Base-by-base conservation (phyloP, 2,888 invertebrate genomes). In the Pachymerium ferrugineum region DNA sequence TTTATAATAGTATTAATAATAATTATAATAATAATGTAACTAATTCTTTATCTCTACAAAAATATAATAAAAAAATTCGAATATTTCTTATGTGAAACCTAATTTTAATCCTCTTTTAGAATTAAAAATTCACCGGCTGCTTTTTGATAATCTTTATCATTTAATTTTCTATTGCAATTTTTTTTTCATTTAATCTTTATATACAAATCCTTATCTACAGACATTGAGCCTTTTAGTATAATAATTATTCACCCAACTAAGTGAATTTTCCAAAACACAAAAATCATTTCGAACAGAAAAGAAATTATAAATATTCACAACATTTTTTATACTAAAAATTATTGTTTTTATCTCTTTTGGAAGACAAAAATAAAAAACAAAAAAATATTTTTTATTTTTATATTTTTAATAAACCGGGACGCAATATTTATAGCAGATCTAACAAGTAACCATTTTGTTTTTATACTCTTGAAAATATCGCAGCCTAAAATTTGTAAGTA, bases 371-470 rank as follows among this genome's bases (percentile, higher is more conserved):
- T 6, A 42, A 47, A 28, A 62, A 62, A 62, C 28, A 62, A 62
- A 62, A 62, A 62, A 62, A 62, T 62, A 62, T 62, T 8, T 25
- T n/a, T n/a, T n/a, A n/a, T n/a, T n/a, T n/a, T n/a, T n/a, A n/a
- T n/a, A 62, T 28, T 12, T 62, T 62, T 62, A 25, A 38, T 62
- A 14, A 62, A 62, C 28, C 62, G 62, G 62, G 62, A 62, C 62
- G 62, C 62, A 62, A 62, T 62, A 62, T 62, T 62, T 62, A 62
- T 62, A 62, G 25, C 62, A 28, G 25, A 14, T 62, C 62, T 62
- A 62, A 62, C 62, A 62, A n/a, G 62, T 62, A 62, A 62, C 62
- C 62, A 62, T 62, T 25, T 62, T 62, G 62, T 62, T 62, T 62
- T 25, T 62, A 12, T 62, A 22, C 3, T 38, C 16, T 8, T 38